Base-by-base conservation (phyloP, 92 coral and sea anemone species). In the Pocillopora grandis region DNA sequence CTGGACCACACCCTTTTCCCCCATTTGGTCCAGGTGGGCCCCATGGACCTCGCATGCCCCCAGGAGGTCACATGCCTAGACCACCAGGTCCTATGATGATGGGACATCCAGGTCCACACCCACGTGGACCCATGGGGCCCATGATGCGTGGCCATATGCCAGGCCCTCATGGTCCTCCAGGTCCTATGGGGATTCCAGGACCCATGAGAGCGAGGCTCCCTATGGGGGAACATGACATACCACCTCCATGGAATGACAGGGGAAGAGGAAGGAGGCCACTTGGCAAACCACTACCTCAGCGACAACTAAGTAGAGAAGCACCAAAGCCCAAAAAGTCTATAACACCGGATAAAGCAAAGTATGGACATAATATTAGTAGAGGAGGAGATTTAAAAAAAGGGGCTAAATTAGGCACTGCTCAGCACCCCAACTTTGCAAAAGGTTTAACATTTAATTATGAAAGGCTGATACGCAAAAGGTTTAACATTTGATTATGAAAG, bases 11-110 rank as follows among this genome's bases (percentile, higher is more conserved):
- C 13, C 84, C 85, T 35, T 71, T 89, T 56, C 94, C 91, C 37
- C 97, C 91, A 5, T 93, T 92, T 81, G 93, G 96, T 2, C 93
- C 87, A 12, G 91, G 87, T 81, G 95, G 95, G 19, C 94, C 94
- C 12, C 88, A 84, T 62, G 92, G 89, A 10, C 87, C 94, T 19
- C 92, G 86, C 12, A 84, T 84, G 82, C 91, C 93, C 36, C 90
- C 90, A 7, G 88, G 89, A 21, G 95, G 95, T 36, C 83, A 72
- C 72, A 87, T 87, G 92, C 88, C 77, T 17, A 90, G 96, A 20
- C 96, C 87, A 4, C 90, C 88, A 80, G 88, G 96, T 56, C 93
- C 93, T 59, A 84, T 84, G 84, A 85, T 77, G 74, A 85, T 88
- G 79, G 92, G 92, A 2, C 94, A 86, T 6, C 94, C 85, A 69